Conservation (phyloP, 2,797 vertebrate species). For the Gorsachius magnificus region DNA sequence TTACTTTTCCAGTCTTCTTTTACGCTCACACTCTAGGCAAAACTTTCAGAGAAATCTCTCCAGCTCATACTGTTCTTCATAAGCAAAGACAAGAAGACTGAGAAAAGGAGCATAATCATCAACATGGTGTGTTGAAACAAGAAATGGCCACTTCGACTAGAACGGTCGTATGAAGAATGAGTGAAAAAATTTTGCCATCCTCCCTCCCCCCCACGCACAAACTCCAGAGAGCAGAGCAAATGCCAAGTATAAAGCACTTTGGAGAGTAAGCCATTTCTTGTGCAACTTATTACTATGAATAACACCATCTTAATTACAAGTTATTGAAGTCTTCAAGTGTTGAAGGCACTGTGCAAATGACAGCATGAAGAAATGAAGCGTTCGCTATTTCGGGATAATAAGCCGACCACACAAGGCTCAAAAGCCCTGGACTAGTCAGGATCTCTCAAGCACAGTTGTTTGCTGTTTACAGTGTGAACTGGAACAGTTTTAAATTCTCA, state of each 20-base stretch:
- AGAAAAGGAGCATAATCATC: constrained; percentile 83
- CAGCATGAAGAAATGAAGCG: neutral
- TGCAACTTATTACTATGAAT: constrained; percentile 31
- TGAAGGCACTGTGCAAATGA: constrained; percentile 43
- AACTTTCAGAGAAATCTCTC: constrained; percentile 79
- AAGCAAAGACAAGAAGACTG: constrained; percentile 81
- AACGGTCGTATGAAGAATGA: neutral
- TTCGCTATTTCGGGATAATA: fast-evolving
- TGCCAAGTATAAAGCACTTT: neutral
- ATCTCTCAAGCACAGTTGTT: neutral
- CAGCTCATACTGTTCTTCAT: constrained; percentile 75
- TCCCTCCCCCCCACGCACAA: neutral
- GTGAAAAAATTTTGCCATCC: neutral
- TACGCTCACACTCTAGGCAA: constrained; percentile 73
- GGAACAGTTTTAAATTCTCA: neutral
- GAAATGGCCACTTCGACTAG: constrained; percentile 49
- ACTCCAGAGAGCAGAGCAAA: neutral
- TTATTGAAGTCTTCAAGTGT: constrained; percentile 43
- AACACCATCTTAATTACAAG: constrained; percentile 21
- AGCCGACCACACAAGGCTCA: neutral
- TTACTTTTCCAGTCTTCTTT: constrained; percentile 85
- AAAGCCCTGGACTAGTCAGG: neutral
- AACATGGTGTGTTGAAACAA: constrained; percentile 62
- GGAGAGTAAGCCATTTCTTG: constrained; percentile 57
- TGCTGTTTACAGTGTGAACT: neutral